phyloP scores from a whole-genome alignment of 2,888 invertebrate species.

The Coleophora flavipennella region DNA sequence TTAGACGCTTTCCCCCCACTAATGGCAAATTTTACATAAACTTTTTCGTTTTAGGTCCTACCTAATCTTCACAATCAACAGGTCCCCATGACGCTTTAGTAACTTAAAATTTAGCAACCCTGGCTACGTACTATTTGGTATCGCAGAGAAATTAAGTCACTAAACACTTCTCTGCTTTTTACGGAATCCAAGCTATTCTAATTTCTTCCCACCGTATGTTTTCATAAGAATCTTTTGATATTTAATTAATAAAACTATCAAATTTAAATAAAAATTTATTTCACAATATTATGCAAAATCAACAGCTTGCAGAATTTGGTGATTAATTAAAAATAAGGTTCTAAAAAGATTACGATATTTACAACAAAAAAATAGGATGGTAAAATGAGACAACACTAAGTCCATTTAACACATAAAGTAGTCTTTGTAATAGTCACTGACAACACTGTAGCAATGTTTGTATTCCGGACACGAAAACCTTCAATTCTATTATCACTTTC shows the following conservation, averaged over 20 bases:
- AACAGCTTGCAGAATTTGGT: not conserved
- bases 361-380: constrained; percentile 19
- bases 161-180: too few species aligned
- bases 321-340: constrained; percentile 11
- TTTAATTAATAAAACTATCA: constrained; percentile 3
- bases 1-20: too few species aligned
- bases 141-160: too few species aligned
- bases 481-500: constrained; percentile 15
- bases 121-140: too few species aligned
- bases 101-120: too few species aligned
- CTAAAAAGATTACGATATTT: constrained; percentile 26
- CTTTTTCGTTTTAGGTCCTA: too few species aligned
- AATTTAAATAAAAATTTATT: constrained; percentile 4
- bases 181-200: too few species aligned
- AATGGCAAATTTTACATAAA: too few species aligned
- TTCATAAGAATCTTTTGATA: too few species aligned
- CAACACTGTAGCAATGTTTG: constrained; percentile 18
- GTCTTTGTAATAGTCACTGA: constrained; percentile 23
- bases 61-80: too few species aligned
- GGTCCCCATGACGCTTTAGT: too few species aligned
- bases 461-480: constrained; percentile 20
- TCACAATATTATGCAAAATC: constrained; percentile 7
- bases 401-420: constrained; percentile 22
- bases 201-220: too few species aligned
- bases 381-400: constrained; percentile 23